Evolutionary conservation across 2,797 vertebrate genomes (phyloP).

Genomic region (Anabas testudineus): DNA sequence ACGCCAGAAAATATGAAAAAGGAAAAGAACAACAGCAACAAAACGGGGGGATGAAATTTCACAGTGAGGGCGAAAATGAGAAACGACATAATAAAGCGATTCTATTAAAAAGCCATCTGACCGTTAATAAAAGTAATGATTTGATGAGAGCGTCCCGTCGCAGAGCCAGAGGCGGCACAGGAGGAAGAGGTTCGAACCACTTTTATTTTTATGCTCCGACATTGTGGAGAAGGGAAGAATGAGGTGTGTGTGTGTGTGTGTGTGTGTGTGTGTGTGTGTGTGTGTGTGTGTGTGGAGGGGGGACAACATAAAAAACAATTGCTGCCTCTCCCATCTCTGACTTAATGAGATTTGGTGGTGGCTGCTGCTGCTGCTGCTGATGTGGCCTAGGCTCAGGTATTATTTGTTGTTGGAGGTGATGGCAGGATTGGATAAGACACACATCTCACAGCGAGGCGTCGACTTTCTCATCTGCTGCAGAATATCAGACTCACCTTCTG

Average conservation of each 20-base stretch:
- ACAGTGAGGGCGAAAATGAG: conserved; percentile 74
- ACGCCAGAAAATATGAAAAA: conserved; percentile 70
- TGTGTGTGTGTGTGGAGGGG: conserved; percentile 15
- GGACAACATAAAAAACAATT: conserved; percentile 76
- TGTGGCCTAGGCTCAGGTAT: conserved; percentile 67
- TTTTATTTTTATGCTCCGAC: conserved; percentile 75
- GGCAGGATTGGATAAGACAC: conserved; percentile 70
- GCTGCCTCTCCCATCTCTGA: conserved; percentile 67
- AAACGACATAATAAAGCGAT: conserved; percentile 84
- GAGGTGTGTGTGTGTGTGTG: conserved; percentile 32
- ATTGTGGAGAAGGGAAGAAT: conserved; percentile 51
- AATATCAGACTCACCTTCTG: conserved; percentile 49
- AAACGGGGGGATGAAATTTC: conserved; percentile 62
- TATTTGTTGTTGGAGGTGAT: conserved; percentile 75
- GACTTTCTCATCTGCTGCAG: conserved; percentile 63
- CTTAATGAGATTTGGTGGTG: conserved; percentile 79
- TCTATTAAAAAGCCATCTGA: conserved; percentile 88
- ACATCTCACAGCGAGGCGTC: conserved; percentile 42
- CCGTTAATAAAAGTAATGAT: conserved; percentile 87
- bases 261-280: conserved; percentile 20
- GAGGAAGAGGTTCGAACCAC: conserved; percentile 32
- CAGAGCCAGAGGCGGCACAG: conserved; percentile 68
- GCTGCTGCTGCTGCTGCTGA: conserved; percentile 36
- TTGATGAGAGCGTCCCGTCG: conserved; percentile 76
- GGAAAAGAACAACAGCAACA: conserved; percentile 71